Evolutionary conservation across 1,140 invertebrate species (phyloP), one percentile per base, ranked within the genome.

Genomic region (Brachionus sp.): DNA sequence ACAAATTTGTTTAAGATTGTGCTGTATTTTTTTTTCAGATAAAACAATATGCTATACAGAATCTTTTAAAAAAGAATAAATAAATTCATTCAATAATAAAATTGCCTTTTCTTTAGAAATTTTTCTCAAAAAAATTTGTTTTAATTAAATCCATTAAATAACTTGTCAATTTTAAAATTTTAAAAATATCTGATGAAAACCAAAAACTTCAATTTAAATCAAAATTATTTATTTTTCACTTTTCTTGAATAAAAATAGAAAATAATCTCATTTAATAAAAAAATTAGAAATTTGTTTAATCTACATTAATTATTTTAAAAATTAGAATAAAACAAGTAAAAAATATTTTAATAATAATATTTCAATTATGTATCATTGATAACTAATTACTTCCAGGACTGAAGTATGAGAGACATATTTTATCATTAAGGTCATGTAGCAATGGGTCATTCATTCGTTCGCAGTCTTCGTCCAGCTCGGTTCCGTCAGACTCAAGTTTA

Each of bases 361-460:
- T 23, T 57, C 7, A 57, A n/a, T 57, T 57, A 2, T 6, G 19
- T n/a, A 16, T 16, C 50, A 53, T 57, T 57, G 7, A 25, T 19
- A 57, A 19, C 7, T 75, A 75, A 75, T 75, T 75, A 75, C 39
- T 46, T 19, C 70, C 70, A 19, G 77, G 77, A 35, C 50, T 80
- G 7, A 80, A 80, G 33, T 80, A 80, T 7, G 77, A 80, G 12
- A 80, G 57, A 44, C 77, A 80, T 23, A 80, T 80, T 19, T 80
- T 80, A 44, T 80, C 77, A 23, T 80, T 80, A 25, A 80, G 25
- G 23, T 80, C 77, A 80, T 66, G 50, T 37, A 62, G 13, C 23
- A 80, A 39, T 7, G 50, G 50, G 25, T 66, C 62, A 39, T 62
- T 80, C 33, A 62, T 64, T 57, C 50, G 16, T 42, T 80, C 46